Evolutionary conservation across 2,888 invertebrate genomes (phyloP), one percentile per base, ranked within the genome.

Genomic region (Lepetodrilus schrolli): DNA sequence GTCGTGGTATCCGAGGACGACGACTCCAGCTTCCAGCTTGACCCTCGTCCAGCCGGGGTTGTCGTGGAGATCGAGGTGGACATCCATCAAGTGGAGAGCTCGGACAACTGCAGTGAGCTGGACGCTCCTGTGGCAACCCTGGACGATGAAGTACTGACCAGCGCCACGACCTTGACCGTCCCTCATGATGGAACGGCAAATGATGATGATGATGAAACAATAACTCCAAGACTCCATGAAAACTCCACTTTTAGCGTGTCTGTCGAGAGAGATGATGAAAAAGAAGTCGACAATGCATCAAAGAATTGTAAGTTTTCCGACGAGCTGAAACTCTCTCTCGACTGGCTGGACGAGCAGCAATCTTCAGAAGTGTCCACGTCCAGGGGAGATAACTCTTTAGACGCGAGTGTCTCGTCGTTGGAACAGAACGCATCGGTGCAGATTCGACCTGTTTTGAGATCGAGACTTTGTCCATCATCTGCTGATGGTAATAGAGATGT

Each of bases 1-100:
- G 4, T 21, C 17, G 34, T 17, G 17, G 34, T 58, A 34, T 58
- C 58, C 10, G 58, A 58, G 34, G 58, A 58, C 34, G 58, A 58
- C 17, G 58, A 58, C 34, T 58, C 58, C 58, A 58, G 58, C 8
- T 58, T 58, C 30, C 58, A 58, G n/a, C 17, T 58, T 26, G 58
- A 58, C 30, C 58, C 58, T n/a, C 8, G 30, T 13, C 58, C 58
- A 30, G 58, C 58, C n/a, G 58, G 58, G 4, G 30, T 58, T 17
- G 30, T 30, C 10, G 23, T 30, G 10, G 58, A 58, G 30, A 58
- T 58, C 13, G 10, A 26, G 34, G 58, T 26, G 2, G 58, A 58
- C 17, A 58, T 58, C 17, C 58, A 58, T 34, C 23, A 30, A 8
- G 58, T 58, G 10, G 58, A 58, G 0, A 34, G 34, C 30, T 58